Evolutionary conservation across 1,140 invertebrate genomes (phyloP).

Genomic region (Cecropterus lyciades): DNA sequence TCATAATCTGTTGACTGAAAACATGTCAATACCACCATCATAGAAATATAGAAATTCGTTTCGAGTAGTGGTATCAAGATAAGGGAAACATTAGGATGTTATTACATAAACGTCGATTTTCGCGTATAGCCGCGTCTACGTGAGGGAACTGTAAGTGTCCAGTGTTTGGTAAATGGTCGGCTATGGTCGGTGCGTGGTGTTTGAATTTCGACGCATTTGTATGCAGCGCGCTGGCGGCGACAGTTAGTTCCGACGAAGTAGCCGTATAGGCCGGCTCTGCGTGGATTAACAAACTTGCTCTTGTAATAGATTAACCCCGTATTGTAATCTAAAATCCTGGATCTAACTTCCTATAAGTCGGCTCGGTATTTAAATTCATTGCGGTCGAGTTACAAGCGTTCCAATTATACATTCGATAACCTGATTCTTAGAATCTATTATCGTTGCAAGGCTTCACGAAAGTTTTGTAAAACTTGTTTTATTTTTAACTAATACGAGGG

Average conservation of each 20-base stretch:
- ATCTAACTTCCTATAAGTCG: slow-evolving; percentile 3
- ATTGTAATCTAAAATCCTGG: background rate
- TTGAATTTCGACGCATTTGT: slow-evolving; percentile 58
- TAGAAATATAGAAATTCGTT: no score
- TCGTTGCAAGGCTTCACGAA: no score
- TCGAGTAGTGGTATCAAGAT: no score
- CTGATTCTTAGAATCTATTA: no score
- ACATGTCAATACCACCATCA: no score
- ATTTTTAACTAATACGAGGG: no score
- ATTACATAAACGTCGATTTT: slow-evolving; percentile 36
- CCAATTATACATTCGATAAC: no score
- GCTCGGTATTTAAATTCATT: no score
- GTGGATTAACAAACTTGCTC: slow-evolving; percentile 36
- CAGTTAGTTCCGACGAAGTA: slow-evolving; percentile 69
- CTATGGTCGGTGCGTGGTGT: slow-evolving; percentile 43
- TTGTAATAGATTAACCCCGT: slow-evolving; percentile 19
- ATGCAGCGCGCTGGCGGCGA: slow-evolving; percentile 48
- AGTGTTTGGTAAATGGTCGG: slow-evolving; percentile 45
- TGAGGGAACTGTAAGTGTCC: slow-evolving; percentile 49
- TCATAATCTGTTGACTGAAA: no score
- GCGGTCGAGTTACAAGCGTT: no score
- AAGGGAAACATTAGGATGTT: background rate
- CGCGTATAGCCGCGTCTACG: slow-evolving; percentile 41
- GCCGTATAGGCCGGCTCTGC: slow-evolving; percentile 42
- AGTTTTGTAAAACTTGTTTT: no score